A percentile compares a stretch with the other conserved stretches of the same genome.
These are phyloP conservation scores for Proterorhinus semilunaris DNA, from an alignment of 2,113 vertebrate species.

Conservation along the genomic window DNA sequence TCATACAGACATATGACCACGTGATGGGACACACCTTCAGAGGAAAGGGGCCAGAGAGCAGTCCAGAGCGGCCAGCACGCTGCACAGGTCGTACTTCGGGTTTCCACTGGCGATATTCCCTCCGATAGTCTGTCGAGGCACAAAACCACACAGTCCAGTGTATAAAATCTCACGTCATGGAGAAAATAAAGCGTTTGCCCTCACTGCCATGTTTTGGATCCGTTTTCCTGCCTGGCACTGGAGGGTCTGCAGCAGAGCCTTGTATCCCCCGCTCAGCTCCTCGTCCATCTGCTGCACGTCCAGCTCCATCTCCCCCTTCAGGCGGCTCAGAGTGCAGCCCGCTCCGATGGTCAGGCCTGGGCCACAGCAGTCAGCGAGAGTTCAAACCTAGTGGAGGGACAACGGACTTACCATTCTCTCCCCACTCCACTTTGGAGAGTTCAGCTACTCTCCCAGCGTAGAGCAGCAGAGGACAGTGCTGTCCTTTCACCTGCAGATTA, in stretches of 20 bases:
- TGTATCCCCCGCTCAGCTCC: constrained; percentile 69
- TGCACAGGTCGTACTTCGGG: constrained; percentile 89
- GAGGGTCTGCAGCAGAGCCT: constrained; percentile 76
- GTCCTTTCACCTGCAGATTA: constrained; percentile 6
- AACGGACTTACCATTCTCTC: background rate
- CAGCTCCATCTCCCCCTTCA: constrained; percentile 67
- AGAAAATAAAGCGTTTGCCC: constrained; percentile 1
- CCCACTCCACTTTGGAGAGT: background rate
- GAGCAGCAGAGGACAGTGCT: constrained; percentile 9
- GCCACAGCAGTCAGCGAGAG: constrained; percentile 57
- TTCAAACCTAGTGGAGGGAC: too few species aligned
- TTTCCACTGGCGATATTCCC: constrained; percentile 84
- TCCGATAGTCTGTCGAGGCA: constrained; percentile 80
- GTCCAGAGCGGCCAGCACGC: constrained; percentile 83
- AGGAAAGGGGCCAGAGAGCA: constrained; percentile 77
- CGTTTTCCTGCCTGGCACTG: constrained; percentile 78
- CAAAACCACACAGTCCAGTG: background rate
- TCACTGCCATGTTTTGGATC: constrained; percentile 83
- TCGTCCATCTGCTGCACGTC: constrained; percentile 65
- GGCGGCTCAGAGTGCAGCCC: constrained; percentile 9
- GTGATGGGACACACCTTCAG: constrained; percentile 69
- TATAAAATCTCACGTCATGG: too few species aligned
- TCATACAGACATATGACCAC: background rate
- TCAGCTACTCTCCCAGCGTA: constrained; percentile 15
- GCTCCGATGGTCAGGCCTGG: constrained; percentile 12